Evolutionary conservation across 1,140 invertebrate genomes (phyloP).

Genomic region (Zophobas atratus): DNA sequence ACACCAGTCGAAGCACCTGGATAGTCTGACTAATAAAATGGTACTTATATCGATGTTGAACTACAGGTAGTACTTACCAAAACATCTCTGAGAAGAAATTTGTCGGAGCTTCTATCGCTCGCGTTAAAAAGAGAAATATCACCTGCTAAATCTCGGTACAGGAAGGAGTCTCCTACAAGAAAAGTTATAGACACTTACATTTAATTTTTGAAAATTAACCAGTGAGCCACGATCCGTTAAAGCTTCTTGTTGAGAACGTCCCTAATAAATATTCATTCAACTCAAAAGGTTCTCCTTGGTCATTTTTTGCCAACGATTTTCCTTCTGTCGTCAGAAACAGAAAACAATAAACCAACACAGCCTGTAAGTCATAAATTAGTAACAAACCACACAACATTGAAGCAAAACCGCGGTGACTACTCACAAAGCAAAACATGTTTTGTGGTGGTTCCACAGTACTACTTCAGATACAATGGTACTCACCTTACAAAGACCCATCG

Average conservation of each 20-base stretch:
- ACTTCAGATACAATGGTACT: conserved; percentile 11
- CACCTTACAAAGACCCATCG: conserved; percentile 18
- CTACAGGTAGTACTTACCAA: conserved; percentile 59
- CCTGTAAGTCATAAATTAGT: no score
- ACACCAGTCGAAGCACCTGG: conserved; percentile 55
- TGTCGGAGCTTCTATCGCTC: conserved; percentile 7
- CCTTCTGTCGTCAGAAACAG: neutral
- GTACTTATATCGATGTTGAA: conserved; percentile 60
- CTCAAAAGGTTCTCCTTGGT: conserved; percentile 52
- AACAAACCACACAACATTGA: neutral
- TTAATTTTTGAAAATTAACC: conserved; percentile 56
- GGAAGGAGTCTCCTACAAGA: conserved; percentile 45
- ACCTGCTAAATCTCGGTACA: conserved; percentile 37
- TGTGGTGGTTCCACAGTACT: neutral
- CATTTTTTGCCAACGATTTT: conserved; percentile 22
- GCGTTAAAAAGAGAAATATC: conserved; percentile 52
- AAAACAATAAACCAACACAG: neutral
- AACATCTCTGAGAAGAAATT: conserved; percentile 53
- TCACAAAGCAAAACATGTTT: neutral
- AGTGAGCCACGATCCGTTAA: conserved; percentile 70
- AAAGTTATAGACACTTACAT: neutral
- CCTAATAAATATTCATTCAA: conserved; percentile 57
- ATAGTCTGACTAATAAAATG: conserved; percentile 55
- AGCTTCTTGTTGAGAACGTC: conserved; percentile 65
- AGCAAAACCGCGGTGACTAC: neutral